These are phyloP conservation scores for Danaus melanippus DNA, from an alignment of 1,140 invertebrate species.

Conservation along the genomic window DNA sequence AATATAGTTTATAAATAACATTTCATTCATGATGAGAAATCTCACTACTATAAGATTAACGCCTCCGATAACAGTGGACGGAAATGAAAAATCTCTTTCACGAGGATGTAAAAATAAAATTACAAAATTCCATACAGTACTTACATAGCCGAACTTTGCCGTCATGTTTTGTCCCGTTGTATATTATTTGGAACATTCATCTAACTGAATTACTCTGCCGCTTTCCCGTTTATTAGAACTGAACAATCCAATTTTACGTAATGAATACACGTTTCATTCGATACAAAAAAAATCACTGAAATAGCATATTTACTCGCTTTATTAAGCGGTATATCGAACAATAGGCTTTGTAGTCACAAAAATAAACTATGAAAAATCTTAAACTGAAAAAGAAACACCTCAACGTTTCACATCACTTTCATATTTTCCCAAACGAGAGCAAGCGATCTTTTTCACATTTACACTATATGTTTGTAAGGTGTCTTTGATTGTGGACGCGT, in stretches of 20 bases:
- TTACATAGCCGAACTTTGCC: slow-evolving; percentile 73
- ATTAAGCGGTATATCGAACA: slow-evolving; percentile 47
- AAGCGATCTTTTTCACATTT: slow-evolving; percentile 38
- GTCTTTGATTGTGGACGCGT: slow-evolving; percentile 36
- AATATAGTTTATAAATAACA: slow-evolving; percentile 18
- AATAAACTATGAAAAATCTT: slow-evolving; percentile 47
- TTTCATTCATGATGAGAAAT: slow-evolving; percentile 25
- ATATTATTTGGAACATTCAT: slow-evolving; percentile 68
- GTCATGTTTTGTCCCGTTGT: slow-evolving; percentile 73
- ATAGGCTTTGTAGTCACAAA: slow-evolving; percentile 66
- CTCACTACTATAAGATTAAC: slow-evolving; percentile 15
- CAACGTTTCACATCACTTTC: slow-evolving; percentile 59
- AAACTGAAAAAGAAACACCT: slow-evolving; percentile 52
- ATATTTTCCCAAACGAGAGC: slow-evolving; percentile 58
- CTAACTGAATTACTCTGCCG: slow-evolving; percentile 65
- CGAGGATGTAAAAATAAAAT: slow-evolving; percentile 19
- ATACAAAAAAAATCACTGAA: slow-evolving; percentile 54
- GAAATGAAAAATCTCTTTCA: slow-evolving; percentile 22
- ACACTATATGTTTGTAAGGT: slow-evolving; percentile 40
- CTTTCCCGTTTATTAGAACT: slow-evolving; percentile 57
- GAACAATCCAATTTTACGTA: slow-evolving; percentile 69
- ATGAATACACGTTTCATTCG: slow-evolving; percentile 61
- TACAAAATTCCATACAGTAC: slow-evolving; percentile 31
- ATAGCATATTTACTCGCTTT: slow-evolving; percentile 56
- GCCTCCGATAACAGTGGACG: slow-evolving; percentile 22